Evolutionary conservation across 35 echinoderm and acorn worm species (phyloP), one percentile per base, ranked within the genome.

Genomic region (Ophiothrix spiculata): DNA sequence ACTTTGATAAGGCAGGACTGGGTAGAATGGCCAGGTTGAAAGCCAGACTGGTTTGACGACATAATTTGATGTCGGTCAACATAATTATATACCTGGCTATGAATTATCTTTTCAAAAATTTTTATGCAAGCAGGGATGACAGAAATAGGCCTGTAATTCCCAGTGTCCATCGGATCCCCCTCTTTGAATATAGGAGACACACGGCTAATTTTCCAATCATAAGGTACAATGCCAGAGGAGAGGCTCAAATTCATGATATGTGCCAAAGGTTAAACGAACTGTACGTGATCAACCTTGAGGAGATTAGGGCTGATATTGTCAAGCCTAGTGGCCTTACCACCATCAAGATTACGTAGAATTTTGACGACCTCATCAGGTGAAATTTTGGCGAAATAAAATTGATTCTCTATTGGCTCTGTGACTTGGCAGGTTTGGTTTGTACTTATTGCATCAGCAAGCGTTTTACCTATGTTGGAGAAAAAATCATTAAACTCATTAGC

Each of bases 191-290:
- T 29, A 39, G 83, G 83, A 11, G 83, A 75, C 31, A 75, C 64
- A 40, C 63, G 34, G 39, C 64, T 69, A 12, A 37, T 0, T 85
- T 86, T 86, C 40, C 84, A 75, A 13, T 35, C 75, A 11, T 36
- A 45, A 4, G 79, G 79, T 21, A 81, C 79, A 15, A 41, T 40
- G 36, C 79, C 79, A 81, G 79, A 21, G 35, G 79, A 81, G 0
- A 81, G 38, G 35, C 79, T 81, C 79, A 81, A 41, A 29, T 81
- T 81, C 79, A 81, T 81, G 25, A 81, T 81, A 41, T 81, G 35
- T 19, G 79, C 39, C 12, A 81, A 13, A 12, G 60, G 60, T n/a
- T 69, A 8, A 38, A 39, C 79, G 17, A 81, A 32, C 10, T 81
- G 79, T 6, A 13, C 40, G 40, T 46, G 40, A 31, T 32, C 79